phyloP scores from a whole-genome alignment of 2,113 vertebrate genomes.

The Probosciger aterrimus region DNA sequence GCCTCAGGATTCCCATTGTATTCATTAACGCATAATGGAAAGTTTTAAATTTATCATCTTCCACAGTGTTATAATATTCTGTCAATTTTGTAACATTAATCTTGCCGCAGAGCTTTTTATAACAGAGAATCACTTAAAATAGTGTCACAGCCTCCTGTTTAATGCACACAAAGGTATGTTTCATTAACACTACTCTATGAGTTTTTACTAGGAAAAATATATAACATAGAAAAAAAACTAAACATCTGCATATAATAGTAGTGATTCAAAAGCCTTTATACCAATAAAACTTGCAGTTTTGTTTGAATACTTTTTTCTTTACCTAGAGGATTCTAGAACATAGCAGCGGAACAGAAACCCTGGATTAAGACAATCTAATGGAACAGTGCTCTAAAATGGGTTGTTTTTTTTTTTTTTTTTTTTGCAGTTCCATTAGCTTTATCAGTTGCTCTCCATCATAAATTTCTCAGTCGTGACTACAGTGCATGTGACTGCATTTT shows the following conservation, averaged over 20 bases:
- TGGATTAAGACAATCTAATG: not conserved
- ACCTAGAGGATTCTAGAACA: not conserved
- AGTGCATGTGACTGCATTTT: not conserved
- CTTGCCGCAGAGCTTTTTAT: constrained; percentile 63
- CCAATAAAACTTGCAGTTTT: constrained; percentile 2
- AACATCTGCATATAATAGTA: constrained; percentile 3
- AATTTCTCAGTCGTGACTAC: not conserved
- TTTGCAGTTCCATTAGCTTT: not conserved
- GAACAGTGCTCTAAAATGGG: not conserved
- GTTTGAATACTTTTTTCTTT: not conserved
- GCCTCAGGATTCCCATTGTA: not conserved
- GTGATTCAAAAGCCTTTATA: constrained; percentile 20
- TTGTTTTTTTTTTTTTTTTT: not conserved
- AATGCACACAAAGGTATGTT: constrained; percentile 61
- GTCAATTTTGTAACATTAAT: constrained; percentile 68
- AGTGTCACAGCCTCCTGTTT: constrained; percentile 40
- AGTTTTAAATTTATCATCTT: constrained; percentile 60
- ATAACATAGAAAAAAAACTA: constrained; percentile 17
- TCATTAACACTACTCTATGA: constrained; percentile 49
- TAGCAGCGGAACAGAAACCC: not conserved
- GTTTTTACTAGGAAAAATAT: constrained; percentile 59
- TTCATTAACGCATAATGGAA: constrained; percentile 36
- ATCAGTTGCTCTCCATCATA: not conserved
- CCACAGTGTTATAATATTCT: constrained; percentile 60
- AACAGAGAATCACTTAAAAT: constrained; percentile 67